Percentiles rank a stretch among this genome's conserved stretches.
These are phyloP conservation scores for Neolamprologus caudopunctatus DNA, from an alignment of 2,113 vertebrate species.

Conservation along the genomic window DNA sequence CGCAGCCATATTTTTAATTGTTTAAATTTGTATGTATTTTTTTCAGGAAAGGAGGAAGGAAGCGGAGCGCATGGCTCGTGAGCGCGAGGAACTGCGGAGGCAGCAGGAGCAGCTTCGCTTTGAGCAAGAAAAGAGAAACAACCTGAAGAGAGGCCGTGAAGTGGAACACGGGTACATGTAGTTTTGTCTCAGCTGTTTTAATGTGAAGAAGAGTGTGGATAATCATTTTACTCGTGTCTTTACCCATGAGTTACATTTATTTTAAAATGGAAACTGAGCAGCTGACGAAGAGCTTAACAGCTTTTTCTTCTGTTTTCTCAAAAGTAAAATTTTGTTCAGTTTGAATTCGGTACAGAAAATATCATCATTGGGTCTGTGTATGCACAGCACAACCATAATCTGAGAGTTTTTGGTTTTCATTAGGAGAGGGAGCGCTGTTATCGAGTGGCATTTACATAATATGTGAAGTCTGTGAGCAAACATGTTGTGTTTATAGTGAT, in stretches of 20 bases:
- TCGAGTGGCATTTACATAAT: background rate
- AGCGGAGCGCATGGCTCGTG: slow-evolving; percentile 87
- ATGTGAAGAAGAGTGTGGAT: no score
- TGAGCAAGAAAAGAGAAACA: slow-evolving; percentile 94
- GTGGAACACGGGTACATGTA: slow-evolving; percentile 84
- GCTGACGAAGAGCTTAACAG: background rate
- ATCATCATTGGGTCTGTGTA: background rate
- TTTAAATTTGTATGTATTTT: background rate
- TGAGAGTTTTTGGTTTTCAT: background rate
- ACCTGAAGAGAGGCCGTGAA: slow-evolving; percentile 89
- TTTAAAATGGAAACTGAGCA: background rate
- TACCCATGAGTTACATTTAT: background rate
- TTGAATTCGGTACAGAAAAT: background rate
- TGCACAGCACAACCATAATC: background rate
- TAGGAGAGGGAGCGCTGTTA: background rate
- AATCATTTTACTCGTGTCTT: background rate
- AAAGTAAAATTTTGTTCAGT: background rate
- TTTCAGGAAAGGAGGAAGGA: slow-evolving; percentile 92
- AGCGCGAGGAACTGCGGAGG: slow-evolving; percentile 88
- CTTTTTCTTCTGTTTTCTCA: background rate
- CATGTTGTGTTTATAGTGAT: background rate
- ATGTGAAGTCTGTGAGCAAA: background rate
- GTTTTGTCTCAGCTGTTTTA: background rate
- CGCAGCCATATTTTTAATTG: rapidly evolving
- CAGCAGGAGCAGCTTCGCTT: slow-evolving; percentile 98